A percentile compares a stretch with the other conserved stretches of the same genome.
Evolutionary conservation across 1,140 invertebrate species (phyloP).

Genomic region (Drosophila prosaltans): DNA sequence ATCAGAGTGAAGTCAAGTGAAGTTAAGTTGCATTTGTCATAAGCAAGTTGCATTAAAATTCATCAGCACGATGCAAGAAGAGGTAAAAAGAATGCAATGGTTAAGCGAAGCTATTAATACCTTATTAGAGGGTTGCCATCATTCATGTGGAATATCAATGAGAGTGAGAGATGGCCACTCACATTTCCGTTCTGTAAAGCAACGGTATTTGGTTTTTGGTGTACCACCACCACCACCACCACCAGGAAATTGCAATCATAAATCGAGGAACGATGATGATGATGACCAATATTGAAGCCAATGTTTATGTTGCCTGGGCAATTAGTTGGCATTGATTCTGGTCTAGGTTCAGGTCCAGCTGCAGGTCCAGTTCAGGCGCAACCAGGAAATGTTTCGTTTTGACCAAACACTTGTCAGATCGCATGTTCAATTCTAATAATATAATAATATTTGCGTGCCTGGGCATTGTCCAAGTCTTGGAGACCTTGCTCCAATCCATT

Average conservation of each 20-base stretch:
- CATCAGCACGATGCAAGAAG: conserved; percentile 50
- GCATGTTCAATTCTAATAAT: conserved; percentile 82
- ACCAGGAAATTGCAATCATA: conserved; percentile 71
- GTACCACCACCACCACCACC: conserved; percentile 25
- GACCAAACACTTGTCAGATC: conserved; percentile 78
- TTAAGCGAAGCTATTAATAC: conserved; percentile 73
- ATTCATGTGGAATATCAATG: conserved; percentile 64
- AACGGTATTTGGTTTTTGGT: conserved; percentile 40
- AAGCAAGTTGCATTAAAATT: conserved; percentile 46
- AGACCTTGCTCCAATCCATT: background rate
- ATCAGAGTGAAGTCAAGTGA: conserved; percentile 42
- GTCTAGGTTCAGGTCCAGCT: conserved; percentile 51
- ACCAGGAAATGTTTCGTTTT: conserved; percentile 57
- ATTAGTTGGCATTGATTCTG: conserved; percentile 48
- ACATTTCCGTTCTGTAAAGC: conserved; percentile 60
- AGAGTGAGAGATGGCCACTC: conserved; percentile 43
- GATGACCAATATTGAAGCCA: conserved; percentile 1
- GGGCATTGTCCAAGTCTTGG: conserved; percentile 53
- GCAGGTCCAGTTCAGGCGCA: conserved; percentile 40
- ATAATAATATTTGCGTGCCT: conserved; percentile 79
- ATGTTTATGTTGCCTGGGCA: conserved; percentile 54
- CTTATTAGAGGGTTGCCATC: conserved; percentile 66
- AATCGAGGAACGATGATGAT: conserved; percentile 40
- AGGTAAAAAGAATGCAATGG: conserved; percentile 62
- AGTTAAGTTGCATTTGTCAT: conserved; percentile 44